These are phyloP conservation scores for Elaphurus davidianus DNA, from an alignment of 2,113 vertebrate genomes.

Conservation along the genomic window DNA sequence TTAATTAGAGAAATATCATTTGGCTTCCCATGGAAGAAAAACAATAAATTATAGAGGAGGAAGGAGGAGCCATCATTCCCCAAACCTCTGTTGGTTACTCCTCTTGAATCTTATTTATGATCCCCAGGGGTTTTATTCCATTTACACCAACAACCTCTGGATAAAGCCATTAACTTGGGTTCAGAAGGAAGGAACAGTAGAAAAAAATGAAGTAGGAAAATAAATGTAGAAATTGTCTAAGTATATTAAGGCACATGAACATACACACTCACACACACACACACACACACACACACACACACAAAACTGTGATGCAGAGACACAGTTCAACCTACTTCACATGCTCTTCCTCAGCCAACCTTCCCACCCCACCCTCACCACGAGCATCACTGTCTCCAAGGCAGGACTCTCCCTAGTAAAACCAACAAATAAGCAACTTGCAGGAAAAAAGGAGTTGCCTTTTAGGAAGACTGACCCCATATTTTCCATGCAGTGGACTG, in stretches of 20 bases:
- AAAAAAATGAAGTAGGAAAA: not conserved
- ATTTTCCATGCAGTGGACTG: not conserved
- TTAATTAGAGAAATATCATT: slow-evolving; percentile 80
- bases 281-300: not conserved
- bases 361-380: rapidly evolving
- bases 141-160: slow-evolving; percentile 18
- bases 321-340: rapidly evolving
- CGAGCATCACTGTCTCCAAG: not conserved
- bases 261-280: not conserved
- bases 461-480: rapidly evolving
- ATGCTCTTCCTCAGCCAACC: not conserved
- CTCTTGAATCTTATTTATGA: slow-evolving; percentile 68
- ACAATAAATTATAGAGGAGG: slow-evolving; percentile 67
- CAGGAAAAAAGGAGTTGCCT: not conserved
- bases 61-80: not conserved
- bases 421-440: not conserved
- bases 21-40: slow-evolving; percentile 70
- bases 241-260: rapidly evolving
- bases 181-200: not conserved
- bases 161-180: not conserved
- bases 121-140: slow-evolving; percentile 43
- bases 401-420: not conserved
- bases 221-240: not conserved
- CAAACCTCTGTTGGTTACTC: slow-evolving; percentile 30
- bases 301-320: not conserved